Evolutionary conservation across 2,113 vertebrate genomes (phyloP).

Genomic region (Naja naja): DNA sequence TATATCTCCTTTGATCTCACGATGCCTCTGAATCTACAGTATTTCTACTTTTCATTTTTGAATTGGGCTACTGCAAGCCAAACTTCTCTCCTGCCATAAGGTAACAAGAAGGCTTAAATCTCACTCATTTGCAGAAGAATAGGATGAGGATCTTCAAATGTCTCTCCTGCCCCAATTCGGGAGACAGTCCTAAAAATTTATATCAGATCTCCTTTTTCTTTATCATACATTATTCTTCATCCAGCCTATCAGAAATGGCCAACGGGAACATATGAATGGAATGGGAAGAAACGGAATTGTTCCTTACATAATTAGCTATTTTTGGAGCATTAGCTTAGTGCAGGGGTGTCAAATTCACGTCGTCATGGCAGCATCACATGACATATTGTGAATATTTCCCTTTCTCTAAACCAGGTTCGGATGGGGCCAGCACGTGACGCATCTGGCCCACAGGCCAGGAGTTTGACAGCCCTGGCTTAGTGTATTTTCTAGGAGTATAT

Average conservation of each 20-base stretch:
- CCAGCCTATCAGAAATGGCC: neutral
- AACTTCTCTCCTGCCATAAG: neutral
- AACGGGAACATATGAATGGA: neutral
- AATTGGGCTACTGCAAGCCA: neutral
- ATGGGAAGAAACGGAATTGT: neutral
- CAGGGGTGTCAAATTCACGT: no score
- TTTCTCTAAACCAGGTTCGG: no score
- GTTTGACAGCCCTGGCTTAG: no score
- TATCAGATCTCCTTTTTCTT: neutral
- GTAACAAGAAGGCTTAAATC: neutral
- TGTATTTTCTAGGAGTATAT: neutral
- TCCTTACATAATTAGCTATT: neutral
- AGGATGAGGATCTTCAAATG: neutral
- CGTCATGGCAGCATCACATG: no score
- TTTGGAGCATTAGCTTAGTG: neutral
- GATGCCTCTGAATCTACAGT: neutral
- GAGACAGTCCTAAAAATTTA: neutral
- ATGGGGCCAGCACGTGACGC: no score
- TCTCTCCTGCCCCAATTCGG: neutral
- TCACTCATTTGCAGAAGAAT: neutral
- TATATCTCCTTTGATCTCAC: neutral
- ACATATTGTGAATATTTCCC: no score
- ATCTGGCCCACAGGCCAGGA: no score
- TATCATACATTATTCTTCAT: neutral
- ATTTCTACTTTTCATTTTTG: neutral